Evolutionary conservation across 1,140 invertebrate species (phyloP).

Genomic region (Odontomachus brunneus): DNA sequence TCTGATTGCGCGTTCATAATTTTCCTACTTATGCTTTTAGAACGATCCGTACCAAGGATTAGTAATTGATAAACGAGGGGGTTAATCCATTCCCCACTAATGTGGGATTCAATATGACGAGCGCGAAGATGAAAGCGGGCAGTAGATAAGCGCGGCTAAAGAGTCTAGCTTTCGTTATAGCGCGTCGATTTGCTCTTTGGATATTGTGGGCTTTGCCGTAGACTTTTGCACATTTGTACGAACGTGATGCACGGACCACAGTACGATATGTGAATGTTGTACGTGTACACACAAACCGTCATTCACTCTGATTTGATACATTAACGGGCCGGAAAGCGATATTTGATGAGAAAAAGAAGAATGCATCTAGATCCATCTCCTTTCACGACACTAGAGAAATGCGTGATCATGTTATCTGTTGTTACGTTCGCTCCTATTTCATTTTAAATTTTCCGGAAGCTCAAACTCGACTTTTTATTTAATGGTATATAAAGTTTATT

Average conservation of each 20-base stretch:
- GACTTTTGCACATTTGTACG: constrained; percentile 6
- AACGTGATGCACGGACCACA: no score
- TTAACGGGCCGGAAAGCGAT: constrained; percentile 6
- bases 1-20: neutral
- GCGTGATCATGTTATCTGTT: neutral
- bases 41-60: neutral
- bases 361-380: neutral
- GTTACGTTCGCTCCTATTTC: neutral
- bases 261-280: neutral
- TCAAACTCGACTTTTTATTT: no score
- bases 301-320: neutral
- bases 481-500: no score
- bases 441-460: no score
- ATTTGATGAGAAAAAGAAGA: constrained; percentile 6
- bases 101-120: neutral
- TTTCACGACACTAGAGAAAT: neutral
- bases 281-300: neutral
- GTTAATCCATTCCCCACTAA: constrained; percentile 10
- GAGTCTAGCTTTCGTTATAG: constrained; percentile 20
- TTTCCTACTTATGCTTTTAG: neutral
- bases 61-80: constrained; percentile 35
- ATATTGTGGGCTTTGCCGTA: constrained; percentile 40
- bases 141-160: constrained; percentile 16
- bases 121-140: neutral
- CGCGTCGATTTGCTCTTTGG: constrained; percentile 16